Evolutionary conservation across 2,888 invertebrate genomes (phyloP).

Genomic region (Belgica antarctica): DNA sequence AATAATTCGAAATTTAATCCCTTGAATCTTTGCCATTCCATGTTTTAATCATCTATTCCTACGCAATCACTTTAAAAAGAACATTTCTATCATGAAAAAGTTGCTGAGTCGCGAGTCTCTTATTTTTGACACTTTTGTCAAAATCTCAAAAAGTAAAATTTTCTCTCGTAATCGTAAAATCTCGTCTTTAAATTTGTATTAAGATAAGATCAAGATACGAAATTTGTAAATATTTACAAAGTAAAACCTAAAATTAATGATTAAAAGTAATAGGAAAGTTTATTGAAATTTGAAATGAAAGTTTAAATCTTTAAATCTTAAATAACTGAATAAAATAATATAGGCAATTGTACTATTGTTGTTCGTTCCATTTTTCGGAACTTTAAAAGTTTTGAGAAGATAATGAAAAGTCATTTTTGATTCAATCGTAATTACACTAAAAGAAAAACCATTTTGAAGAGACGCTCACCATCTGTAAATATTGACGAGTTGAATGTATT

Average conservation of each 20-base stretch:
- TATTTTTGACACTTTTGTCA: slow-evolving; percentile 6
- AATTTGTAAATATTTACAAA: slow-evolving; percentile 24
- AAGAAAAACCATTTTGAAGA: neutral
- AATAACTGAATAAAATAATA: slow-evolving; percentile 29
- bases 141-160: neutral
- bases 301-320: slow-evolving; percentile 23
- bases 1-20: too few species aligned
- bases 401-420: slow-evolving; percentile 25
- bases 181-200: slow-evolving; percentile 3
- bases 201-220: slow-evolving; percentile 20
- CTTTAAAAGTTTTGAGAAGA: slow-evolving; percentile 29
- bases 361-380: slow-evolving; percentile 43
- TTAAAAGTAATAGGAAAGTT: slow-evolving; percentile 14
- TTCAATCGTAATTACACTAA: slow-evolving; percentile 6
- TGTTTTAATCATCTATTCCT: too few species aligned
- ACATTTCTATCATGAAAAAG: neutral
- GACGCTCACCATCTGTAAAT: slow-evolving; percentile 20
- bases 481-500: slow-evolving; percentile 11
- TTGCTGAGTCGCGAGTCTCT: slow-evolving; percentile 18
- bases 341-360: slow-evolving; percentile 43
- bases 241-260: slow-evolving; percentile 4
- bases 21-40: neutral
- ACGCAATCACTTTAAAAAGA: neutral
- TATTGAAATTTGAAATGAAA: slow-evolving; percentile 22
- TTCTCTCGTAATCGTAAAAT: neutral